Percentiles rank a stretch among this genome's conserved stretches.
Evolutionary conservation across 2,797 vertebrate species (phyloP).

Genomic region (Sylvia borin): DNA sequence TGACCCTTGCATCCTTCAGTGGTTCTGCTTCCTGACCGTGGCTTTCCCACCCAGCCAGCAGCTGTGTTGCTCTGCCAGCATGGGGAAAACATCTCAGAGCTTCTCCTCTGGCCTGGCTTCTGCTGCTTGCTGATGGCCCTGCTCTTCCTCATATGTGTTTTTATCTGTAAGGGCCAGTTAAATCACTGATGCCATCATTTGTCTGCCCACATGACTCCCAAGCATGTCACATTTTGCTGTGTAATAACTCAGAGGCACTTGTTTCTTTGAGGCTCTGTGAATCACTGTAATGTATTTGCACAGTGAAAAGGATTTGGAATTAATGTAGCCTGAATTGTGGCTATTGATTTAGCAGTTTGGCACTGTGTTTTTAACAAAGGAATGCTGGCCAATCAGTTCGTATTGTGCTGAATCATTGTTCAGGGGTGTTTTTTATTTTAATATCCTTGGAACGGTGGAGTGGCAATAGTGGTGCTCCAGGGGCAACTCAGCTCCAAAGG

Average conservation of each 20-base stretch:
- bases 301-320: background rate
- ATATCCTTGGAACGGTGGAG: background rate
- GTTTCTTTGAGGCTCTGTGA: background rate
- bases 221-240: background rate
- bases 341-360: slow-evolving; percentile 11
- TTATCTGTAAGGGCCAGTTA: background rate
- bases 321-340: background rate
- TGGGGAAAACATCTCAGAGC: background rate
- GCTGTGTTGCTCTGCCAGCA: rapidly evolving
- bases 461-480: background rate
- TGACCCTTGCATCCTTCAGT: background rate
- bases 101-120: background rate
- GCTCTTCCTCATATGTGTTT: background rate
- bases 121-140: background rate
- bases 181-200: slow-evolving; percentile 21
- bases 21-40: background rate
- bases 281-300: slow-evolving; percentile 17
- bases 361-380: background rate
- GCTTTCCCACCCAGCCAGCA: background rate
- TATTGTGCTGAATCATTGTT: background rate
- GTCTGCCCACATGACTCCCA: background rate
- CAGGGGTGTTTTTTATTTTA: background rate
- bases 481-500: background rate
- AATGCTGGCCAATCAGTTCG: rapidly evolving
- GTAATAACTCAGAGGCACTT: background rate